A percentile compares a stretch with the other conserved stretches of the same genome.
These are phyloP conservation scores for Lagria hirta DNA, from an alignment of 2,888 invertebrate genomes.

Conservation along the genomic window DNA sequence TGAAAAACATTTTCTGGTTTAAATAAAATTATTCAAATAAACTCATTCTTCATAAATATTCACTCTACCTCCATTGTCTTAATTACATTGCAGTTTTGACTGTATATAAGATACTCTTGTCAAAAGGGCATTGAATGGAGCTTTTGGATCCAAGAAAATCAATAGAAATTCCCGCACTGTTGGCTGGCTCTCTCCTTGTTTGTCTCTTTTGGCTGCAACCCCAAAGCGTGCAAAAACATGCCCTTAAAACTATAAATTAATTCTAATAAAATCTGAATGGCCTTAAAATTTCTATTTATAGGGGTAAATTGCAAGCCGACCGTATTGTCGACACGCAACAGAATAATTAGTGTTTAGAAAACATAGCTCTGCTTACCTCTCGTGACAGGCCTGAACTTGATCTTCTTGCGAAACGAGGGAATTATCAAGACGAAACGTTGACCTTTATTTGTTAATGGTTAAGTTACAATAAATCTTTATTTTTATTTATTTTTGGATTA, in stretches of 20 bases:
- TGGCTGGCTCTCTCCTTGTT: constrained; percentile 16
- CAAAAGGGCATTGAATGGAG: constrained; percentile 9
- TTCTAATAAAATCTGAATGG: constrained; percentile 12
- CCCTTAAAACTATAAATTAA: too few species aligned
- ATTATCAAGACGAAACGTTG: too few species aligned
- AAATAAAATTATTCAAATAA: too few species aligned
- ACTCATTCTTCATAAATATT: too few species aligned
- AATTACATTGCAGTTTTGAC: too few species aligned
- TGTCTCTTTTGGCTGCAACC: constrained; percentile 14
- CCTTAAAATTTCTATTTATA: constrained; percentile 19
- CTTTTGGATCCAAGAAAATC: constrained; percentile 22
- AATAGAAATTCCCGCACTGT: constrained; percentile 20
- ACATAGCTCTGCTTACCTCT: constrained; percentile 16
- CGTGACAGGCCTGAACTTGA: constrained; percentile 23
- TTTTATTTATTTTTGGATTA: too few species aligned
- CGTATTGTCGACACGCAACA: constrained; percentile 14
- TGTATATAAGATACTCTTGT: constrained; percentile 16
- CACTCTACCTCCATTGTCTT: too few species aligned
- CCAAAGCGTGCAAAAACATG: constrained; percentile 10
- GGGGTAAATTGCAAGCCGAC: constrained; percentile 12
- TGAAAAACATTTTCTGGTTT: too few species aligned
- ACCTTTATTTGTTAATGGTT: too few species aligned
- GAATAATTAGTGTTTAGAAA: constrained; percentile 17
- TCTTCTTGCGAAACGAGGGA: too few species aligned
- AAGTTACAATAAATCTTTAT: too few species aligned